Conservation (phyloP, 2,888 invertebrate genomes). For the Allophyes oxyacanthae region DNA sequence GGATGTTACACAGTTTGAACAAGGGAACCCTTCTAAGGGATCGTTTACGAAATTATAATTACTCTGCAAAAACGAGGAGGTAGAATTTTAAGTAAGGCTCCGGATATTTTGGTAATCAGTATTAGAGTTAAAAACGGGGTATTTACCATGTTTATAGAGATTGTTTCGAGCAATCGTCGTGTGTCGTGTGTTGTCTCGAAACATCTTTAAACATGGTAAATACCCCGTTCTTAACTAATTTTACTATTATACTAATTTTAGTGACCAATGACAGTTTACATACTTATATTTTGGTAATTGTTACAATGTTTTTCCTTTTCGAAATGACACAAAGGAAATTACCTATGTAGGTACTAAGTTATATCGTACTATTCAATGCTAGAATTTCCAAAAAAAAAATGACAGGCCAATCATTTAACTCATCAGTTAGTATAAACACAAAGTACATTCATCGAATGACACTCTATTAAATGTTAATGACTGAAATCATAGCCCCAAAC, state of each 20-base stretch:
- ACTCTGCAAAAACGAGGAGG: slow-evolving; percentile 43
- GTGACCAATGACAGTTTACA: too few relatives aligned
- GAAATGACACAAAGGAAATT: not conserved
- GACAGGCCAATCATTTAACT: not conserved
- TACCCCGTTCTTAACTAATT: too few relatives aligned
- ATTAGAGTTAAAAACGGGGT: too few relatives aligned
- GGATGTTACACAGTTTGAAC: slow-evolving; percentile 59
- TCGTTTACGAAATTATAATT: slow-evolving; percentile 56
- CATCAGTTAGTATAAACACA: not conserved
- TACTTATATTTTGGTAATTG: not conserved
- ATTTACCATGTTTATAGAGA: too few relatives aligned
- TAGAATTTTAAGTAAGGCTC: slow-evolving; percentile 26
- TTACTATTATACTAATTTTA: too few relatives aligned
- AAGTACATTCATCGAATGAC: not conserved
- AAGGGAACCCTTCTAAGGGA: slow-evolving; percentile 61
- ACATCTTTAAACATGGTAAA: too few relatives aligned
- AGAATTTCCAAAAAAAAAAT: too few relatives aligned
- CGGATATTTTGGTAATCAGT: slow-evolving; percentile 7
- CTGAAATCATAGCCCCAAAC: not conserved
- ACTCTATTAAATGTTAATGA: not conserved
- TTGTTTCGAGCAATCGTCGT: too few relatives aligned
- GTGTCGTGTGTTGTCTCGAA: too few relatives aligned
- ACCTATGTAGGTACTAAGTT: too few relatives aligned
- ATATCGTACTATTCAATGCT: too few relatives aligned
- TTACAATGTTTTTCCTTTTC: slow-evolving; percentile 1